A percentile compares a stretch with the other conserved stretches of the same genome.
These are phyloP conservation scores for Trachurus trachurus DNA, from an alignment of 2,797 vertebrate genomes.

Conservation along the genomic window DNA sequence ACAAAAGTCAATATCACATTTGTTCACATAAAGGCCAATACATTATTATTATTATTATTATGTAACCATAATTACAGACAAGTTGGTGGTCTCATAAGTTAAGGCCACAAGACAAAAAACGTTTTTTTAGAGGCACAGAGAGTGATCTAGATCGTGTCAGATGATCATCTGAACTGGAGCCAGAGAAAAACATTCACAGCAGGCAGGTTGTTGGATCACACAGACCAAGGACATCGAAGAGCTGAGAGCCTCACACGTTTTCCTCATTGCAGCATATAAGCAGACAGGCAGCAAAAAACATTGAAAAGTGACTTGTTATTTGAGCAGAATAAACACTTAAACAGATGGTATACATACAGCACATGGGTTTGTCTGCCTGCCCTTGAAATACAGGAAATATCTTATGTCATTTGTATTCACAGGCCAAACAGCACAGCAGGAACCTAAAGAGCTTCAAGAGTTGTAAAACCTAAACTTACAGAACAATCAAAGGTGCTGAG, in stretches of 20 bases:
- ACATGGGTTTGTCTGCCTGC: constrained; percentile 33
- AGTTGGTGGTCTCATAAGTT: constrained; percentile 57
- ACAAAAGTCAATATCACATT: constrained; percentile 81
- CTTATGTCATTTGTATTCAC: constrained; percentile 6
- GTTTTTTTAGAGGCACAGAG: constrained; percentile 65
- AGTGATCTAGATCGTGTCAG: constrained; percentile 35
- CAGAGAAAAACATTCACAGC: constrained; percentile 55
- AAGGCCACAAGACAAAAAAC: constrained; percentile 72
- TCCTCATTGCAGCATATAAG: constrained; percentile 47
- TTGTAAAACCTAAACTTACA: background rate
- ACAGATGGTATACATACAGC: constrained; percentile 38
- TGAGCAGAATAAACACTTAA: constrained; percentile 46
- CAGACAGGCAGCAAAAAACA: constrained; percentile 41
- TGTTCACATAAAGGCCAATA: constrained; percentile 77
- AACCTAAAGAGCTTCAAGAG: constrained; percentile 10
- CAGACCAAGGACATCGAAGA: constrained; percentile 28
- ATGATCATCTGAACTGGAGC: constrained; percentile 35
- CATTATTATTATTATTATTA: constrained; percentile 36
- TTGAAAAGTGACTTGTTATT: constrained; percentile 12
- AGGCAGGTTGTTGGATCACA: constrained; percentile 49
- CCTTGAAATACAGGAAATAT: constrained; percentile 35
- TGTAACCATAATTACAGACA: constrained; percentile 60
- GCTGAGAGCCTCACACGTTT: constrained; percentile 24
- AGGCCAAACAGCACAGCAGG: constrained; percentile 27
- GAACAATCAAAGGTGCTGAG: background rate